Percentiles rank a stretch among this genome's conserved stretches.
phyloP scores from a whole-genome alignment of 2,797 vertebrate species.

The Etheostoma perlongum region DNA sequence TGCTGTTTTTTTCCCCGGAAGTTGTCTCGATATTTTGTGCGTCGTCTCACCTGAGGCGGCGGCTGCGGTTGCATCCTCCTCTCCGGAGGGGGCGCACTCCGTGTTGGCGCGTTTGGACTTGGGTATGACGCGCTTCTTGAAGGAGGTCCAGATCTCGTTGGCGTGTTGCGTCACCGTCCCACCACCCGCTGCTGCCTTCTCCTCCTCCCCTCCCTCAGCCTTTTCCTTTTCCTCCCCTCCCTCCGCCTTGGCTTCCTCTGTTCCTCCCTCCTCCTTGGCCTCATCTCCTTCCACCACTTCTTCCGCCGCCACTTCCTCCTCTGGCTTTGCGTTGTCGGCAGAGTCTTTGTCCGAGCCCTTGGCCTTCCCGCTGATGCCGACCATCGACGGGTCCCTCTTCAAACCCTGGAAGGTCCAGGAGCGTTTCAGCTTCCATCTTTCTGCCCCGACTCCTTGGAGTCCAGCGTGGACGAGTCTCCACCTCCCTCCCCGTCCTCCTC shows the following conservation, averaged over 20 bases:
- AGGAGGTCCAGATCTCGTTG: constrained; percentile 88
- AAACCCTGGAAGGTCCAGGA: constrained; percentile 89
- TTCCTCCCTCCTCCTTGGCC: constrained; percentile 46
- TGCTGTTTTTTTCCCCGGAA: no score
- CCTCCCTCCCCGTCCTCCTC: constrained; percentile 79
- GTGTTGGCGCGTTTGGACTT: constrained; percentile 84
- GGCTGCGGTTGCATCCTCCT: constrained; percentile 73
- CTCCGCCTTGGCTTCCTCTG: constrained; percentile 53
- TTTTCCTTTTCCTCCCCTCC: constrained; percentile 65
- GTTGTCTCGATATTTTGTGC: not conserved
- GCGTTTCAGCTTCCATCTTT: constrained; percentile 88
- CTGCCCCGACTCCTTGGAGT: constrained; percentile 86
- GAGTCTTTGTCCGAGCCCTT: constrained; percentile 80
- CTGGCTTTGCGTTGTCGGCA: constrained; percentile 68
- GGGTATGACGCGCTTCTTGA: constrained; percentile 87
- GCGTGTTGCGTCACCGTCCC: constrained; percentile 83
- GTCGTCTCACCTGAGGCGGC: constrained; percentile 56
- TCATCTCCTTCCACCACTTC: constrained; percentile 61
- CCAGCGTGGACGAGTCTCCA: constrained; percentile 83
- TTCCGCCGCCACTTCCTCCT: constrained; percentile 57
- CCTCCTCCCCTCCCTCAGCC: constrained; percentile 63
- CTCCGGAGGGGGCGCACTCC: constrained; percentile 70
- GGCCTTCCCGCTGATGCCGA: constrained; percentile 82
- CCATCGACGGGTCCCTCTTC: constrained; percentile 86
- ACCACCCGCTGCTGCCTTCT: constrained; percentile 46